Evolutionary conservation across 2,797 vertebrate genomes (phyloP).

Genomic region (Rhinoraja longicauda): DNA sequence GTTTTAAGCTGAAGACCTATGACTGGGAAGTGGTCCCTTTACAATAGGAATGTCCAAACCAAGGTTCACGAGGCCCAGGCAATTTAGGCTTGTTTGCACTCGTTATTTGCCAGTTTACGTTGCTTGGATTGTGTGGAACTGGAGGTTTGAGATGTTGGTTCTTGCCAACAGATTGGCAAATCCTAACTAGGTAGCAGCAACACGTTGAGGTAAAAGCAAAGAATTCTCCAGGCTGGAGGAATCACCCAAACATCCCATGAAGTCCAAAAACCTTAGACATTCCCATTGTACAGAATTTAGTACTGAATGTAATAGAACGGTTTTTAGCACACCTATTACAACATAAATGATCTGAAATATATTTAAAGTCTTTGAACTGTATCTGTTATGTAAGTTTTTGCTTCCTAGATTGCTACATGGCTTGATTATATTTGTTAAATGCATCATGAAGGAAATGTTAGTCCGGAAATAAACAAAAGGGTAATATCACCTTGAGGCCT

Average conservation of each 20-base stretch:
- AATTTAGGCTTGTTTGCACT: neutral
- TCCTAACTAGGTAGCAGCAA: neutral
- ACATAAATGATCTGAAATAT: conserved; percentile 13
- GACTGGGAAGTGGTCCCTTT: neutral
- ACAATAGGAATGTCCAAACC: neutral
- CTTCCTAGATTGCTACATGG: conserved; percentile 18
- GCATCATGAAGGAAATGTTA: conserved; percentile 25
- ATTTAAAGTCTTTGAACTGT: conserved; percentile 19
- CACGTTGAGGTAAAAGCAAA: neutral
- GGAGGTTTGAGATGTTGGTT: neutral
- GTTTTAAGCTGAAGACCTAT: neutral
- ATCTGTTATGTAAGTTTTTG: conserved; percentile 2
- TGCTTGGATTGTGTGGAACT: neutral
- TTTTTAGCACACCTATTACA: neutral
- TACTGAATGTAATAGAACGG: neutral
- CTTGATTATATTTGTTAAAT: conserved; percentile 25
- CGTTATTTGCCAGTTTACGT: neutral
- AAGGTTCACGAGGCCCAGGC: neutral
- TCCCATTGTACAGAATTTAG: neutral
- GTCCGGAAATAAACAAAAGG: conserved; percentile 16
- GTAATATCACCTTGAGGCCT: conserved; percentile 5
- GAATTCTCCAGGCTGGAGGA: neutral
- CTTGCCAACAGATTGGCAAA: neutral
- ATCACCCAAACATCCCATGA: neutral
- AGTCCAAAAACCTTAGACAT: neutral